Percentiles rank a stretch among this genome's conserved stretches.
Conservation (phyloP, 92 coral and sea anemone species). For the Actinostola sp. region DNA sequence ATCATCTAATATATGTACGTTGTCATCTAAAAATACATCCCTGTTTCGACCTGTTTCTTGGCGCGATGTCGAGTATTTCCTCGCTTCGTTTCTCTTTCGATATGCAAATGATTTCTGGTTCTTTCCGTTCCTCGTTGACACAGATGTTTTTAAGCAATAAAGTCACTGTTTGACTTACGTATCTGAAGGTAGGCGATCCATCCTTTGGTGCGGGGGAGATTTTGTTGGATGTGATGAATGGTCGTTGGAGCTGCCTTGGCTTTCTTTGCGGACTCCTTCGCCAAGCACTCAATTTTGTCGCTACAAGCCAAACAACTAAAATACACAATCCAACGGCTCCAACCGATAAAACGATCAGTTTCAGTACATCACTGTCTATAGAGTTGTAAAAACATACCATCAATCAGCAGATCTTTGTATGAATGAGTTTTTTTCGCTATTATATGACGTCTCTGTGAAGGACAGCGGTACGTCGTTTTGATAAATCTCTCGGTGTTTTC, state of each 20-base stretch:
- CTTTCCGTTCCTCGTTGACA: background rate
- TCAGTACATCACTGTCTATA: conserved; percentile 27
- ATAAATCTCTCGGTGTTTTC: background rate
- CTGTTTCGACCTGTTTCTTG: too few relatives aligned
- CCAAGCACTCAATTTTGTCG: conserved; percentile 1
- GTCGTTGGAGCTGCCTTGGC: conserved; percentile 34
- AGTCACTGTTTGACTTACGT: conserved; percentile 6
- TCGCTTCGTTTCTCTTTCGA: conserved; percentile 13
- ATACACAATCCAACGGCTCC: conserved; percentile 17
- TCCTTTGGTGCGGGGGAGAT: conserved; percentile 25
- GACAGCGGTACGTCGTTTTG: background rate
- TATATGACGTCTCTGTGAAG: background rate
- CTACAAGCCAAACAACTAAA: conserved; percentile 8
- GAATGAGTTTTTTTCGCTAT: too few relatives aligned
- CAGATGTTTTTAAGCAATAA: background rate
- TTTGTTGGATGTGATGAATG: conserved; percentile 26
- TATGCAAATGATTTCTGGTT: background rate
- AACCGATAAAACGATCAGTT: conserved; percentile 24
- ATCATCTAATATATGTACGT: too few relatives aligned
- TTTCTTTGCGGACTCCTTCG: conserved; percentile 23
- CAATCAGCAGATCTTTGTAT: background rate
- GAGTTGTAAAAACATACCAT: background rate
- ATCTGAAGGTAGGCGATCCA: conserved; percentile 27
- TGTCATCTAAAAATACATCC: too few relatives aligned
- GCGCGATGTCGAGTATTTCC: background rate